These are phyloP conservation scores for Ibidorhyncha struthersii DNA, from an alignment of 2,113 vertebrate species.

Conservation along the genomic window DNA sequence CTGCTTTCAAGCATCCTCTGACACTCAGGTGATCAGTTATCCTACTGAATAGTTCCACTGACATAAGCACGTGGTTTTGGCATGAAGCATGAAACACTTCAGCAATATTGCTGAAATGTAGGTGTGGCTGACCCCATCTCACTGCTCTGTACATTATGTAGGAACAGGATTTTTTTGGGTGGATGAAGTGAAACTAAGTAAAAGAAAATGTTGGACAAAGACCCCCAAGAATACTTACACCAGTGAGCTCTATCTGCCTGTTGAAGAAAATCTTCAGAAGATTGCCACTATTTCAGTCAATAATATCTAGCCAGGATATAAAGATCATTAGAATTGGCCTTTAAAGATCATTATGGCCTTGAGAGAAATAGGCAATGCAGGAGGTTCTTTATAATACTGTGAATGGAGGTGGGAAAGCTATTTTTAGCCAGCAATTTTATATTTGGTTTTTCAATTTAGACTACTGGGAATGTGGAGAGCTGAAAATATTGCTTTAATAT, in stretches of 20 bases:
- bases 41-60: background rate
- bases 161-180: background rate
- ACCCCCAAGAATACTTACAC: background rate
- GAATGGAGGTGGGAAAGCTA: background rate
- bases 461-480: background rate
- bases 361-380: background rate
- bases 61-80: background rate
- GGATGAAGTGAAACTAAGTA: background rate
- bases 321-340: constrained; percentile 9
- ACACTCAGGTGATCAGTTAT: background rate
- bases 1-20: background rate
- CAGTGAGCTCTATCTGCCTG: background rate
- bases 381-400: background rate
- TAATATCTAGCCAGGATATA: background rate
- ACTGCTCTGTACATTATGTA: background rate
- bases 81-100: background rate
- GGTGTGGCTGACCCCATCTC: background rate
- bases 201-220: background rate
- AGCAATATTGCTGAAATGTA: background rate
- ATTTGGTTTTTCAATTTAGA: constrained; percentile 45
- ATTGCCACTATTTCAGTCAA: background rate
- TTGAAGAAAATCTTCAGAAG: background rate
- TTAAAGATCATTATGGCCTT: constrained; percentile 12
- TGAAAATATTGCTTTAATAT: constrained; percentile 68
- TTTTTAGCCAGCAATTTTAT: constrained; percentile 36